Evolutionary conservation across 2,113 vertebrate species (phyloP).

Genomic region (Vulpes ferrilata): DNA sequence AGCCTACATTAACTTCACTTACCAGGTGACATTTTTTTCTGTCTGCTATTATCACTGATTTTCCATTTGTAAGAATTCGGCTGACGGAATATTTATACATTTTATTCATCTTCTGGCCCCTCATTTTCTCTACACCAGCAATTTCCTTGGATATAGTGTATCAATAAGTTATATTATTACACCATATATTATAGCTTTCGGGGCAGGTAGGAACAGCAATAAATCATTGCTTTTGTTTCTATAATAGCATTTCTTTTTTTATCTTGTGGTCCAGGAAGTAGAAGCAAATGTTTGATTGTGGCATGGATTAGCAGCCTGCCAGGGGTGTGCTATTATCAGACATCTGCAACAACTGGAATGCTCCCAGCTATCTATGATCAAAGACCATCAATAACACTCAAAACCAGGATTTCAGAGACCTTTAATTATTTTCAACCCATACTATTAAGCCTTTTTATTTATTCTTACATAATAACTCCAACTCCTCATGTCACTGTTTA

Average conservation of each 20-base stretch:
- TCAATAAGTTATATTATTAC: background rate
- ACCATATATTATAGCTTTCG: background rate
- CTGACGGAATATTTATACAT: background rate
- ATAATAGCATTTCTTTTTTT: background rate
- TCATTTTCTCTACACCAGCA: background rate
- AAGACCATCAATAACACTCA: background rate
- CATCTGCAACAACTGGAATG: too few relatives aligned
- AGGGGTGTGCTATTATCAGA: background rate
- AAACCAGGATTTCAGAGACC: background rate
- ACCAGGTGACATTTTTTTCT: background rate
- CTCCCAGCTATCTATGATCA: background rate
- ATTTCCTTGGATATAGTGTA: background rate
- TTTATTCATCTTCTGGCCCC: background rate
- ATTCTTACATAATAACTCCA: background rate
- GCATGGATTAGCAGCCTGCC: background rate
- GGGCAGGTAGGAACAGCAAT: background rate
- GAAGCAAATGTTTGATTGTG: background rate
- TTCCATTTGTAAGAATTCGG: background rate
- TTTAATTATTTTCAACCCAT: background rate
- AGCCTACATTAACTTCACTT: background rate
- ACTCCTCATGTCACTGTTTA: background rate
- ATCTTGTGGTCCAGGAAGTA: background rate
- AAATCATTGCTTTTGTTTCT: slow-evolving; percentile 10
- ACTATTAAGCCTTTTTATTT: background rate
- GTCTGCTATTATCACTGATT: background rate